Percentiles rank a stretch among this genome's conserved stretches.
These are phyloP conservation scores for Myrmecophaga tridactyla DNA, from an alignment of 2,113 vertebrate genomes.

Conservation along the genomic window DNA sequence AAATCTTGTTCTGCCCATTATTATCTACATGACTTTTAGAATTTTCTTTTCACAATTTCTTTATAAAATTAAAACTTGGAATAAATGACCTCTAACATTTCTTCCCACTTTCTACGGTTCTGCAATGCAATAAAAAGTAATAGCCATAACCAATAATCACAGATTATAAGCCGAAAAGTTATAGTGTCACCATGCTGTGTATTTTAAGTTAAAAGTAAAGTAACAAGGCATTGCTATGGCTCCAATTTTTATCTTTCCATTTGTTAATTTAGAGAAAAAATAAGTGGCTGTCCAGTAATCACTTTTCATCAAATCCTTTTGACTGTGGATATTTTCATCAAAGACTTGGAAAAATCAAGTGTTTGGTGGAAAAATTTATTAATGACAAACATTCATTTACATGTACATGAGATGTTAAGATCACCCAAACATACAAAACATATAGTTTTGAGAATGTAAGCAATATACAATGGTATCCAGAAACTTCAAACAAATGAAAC, in stretches of 20 bases:
- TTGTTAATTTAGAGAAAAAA: not conserved
- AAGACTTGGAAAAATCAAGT: not conserved
- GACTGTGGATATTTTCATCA: not conserved
- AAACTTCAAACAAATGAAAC: conserved; percentile 25
- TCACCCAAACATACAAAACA: not conserved
- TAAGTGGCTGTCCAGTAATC: not conserved
- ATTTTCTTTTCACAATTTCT: conserved; percentile 15
- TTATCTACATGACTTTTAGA: not conserved
- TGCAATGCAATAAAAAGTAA: not conserved
- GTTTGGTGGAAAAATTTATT: not conserved
- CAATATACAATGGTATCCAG: not conserved
- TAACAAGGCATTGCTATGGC: not conserved
- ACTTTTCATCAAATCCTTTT: conserved; percentile 14
- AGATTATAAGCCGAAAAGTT: not conserved
- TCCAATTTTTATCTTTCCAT: not conserved
- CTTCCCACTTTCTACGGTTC: not conserved
- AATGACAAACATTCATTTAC: not conserved
- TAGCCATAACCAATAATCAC: not conserved
- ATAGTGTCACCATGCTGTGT: not conserved
- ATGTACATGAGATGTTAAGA: not conserved
- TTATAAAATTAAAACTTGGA: not conserved
- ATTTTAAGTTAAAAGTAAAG: not conserved
- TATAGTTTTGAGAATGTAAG: not conserved
- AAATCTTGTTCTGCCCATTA: not conserved
- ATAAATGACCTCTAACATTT: not conserved